These are phyloP conservation scores for Piaya cayana DNA, from an alignment of 2,113 vertebrate species.

Conservation along the genomic window DNA sequence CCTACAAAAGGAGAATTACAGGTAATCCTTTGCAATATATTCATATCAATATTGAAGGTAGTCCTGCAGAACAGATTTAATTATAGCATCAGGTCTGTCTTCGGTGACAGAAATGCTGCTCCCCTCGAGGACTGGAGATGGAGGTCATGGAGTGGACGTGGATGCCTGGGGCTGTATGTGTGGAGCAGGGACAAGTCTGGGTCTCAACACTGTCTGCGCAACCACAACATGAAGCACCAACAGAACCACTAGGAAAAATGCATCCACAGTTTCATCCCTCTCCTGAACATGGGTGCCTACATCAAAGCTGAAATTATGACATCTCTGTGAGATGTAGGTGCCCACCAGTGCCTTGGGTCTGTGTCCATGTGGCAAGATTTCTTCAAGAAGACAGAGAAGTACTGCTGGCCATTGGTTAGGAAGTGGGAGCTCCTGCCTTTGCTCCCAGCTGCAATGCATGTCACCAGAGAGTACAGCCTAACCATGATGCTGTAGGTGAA, in stretches of 20 bases:
- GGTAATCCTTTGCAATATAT: background rate
- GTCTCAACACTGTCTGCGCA: background rate
- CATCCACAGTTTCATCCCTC: fast-evolving
- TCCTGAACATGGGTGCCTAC: background rate
- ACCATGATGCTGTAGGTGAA: background rate
- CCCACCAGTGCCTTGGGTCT: background rate
- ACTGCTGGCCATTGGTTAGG: background rate
- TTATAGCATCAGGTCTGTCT: background rate
- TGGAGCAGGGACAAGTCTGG: background rate
- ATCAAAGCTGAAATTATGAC: background rate
- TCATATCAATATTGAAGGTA: background rate
- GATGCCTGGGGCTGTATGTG: fast-evolving
- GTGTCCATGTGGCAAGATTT: background rate
- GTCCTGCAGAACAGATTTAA: background rate
- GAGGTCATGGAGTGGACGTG: fast-evolving
- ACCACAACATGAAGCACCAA: fast-evolving
- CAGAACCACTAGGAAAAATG: background rate
- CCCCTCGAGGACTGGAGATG: background rate
- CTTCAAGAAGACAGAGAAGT: background rate
- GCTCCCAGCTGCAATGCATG: background rate
- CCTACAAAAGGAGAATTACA: background rate
- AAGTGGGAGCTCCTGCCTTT: background rate
- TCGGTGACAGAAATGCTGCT: fast-evolving
- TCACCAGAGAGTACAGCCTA: background rate
- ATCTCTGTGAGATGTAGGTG: background rate